Evolutionary conservation across 2,113 vertebrate genomes (phyloP).

Genomic region (Centropus bengalensis): DNA sequence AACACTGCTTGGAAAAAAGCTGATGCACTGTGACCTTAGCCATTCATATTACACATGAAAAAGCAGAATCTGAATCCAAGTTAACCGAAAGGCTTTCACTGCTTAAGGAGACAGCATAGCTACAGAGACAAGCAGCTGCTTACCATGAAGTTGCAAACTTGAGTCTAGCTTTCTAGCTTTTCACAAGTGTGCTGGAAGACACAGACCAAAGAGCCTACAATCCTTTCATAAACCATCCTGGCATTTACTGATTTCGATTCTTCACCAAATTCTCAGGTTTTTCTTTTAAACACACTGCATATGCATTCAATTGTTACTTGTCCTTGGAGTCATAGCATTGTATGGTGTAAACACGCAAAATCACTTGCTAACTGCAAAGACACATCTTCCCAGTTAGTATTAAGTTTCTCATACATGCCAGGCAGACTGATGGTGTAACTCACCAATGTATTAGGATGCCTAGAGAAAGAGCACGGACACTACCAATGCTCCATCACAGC

Average conservation of each 20-base stretch:
- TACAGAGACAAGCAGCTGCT: neutral
- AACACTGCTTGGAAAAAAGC: neutral
- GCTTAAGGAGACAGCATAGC: neutral
- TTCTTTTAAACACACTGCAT: neutral
- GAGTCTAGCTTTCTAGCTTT: neutral
- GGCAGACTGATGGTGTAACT: neutral
- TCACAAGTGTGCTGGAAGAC: neutral
- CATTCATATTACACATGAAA: neutral
- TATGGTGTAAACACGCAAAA: neutral
- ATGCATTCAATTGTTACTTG: neutral
- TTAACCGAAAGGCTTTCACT: neutral
- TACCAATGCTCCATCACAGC: neutral
- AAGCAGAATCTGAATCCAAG: neutral
- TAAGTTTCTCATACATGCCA: neutral
- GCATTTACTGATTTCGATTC: neutral
- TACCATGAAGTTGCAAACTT: neutral
- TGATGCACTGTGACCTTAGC: neutral
- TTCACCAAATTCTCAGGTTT: neutral
- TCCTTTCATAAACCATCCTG: neutral
- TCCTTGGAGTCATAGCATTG: neutral
- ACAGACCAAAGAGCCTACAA: neutral
- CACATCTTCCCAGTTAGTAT: too few relatives aligned
- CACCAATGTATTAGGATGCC: neutral
- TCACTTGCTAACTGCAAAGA: neutral
- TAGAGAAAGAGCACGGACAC: neutral